Evolutionary conservation across 2,797 vertebrate species (phyloP), one percentile per base, ranked within the genome.

Genomic region (Oreochromis grahami): DNA sequence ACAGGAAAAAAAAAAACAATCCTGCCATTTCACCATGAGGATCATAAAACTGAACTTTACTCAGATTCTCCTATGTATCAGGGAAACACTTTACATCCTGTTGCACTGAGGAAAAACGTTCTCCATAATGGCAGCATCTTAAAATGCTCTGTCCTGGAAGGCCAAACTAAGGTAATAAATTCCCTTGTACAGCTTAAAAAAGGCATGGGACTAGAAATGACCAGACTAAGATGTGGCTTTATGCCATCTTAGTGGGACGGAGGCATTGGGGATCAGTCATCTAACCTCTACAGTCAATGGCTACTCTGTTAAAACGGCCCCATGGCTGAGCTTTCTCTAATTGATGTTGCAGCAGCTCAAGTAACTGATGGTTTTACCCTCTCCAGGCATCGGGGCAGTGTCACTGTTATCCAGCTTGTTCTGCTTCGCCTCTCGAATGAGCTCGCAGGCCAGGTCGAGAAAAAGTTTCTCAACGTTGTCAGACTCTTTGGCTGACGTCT

Each of bases 381-480:
- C 98, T 80, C 99, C 98, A 3, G 97, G 98, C 96, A 98, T 96
- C 1, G 98, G 97, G 65, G 98, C 98, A 86, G 97, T 97, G 89
- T 99, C 98, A 95, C 96, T 99, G 97, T 99, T 98, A 92, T 98
- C 98, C 93, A 99, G 96, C 26, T 98, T 98, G 94, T 99, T 99
- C 96, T 98, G 98, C 92, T 98, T 97, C 90, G 99, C 98, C 90
- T 99, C 98, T 5, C 97, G 97, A 93, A 99, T 99, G 91, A 99
- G 96, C 87, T 98, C 96, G 84, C 98, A 98, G 6, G 99, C 99
- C 94, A 99, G 97, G 95, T 99, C 98, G 91, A 99, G 97, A 94
- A 99, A 99, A 83, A 99, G 98, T 95, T 98, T 99, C 96, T 99
- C 99, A 86, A 99, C 99, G 8, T 99, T 99, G 96, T 99, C 99